phyloP scores from a whole-genome alignment of 2,888 invertebrate genomes.

The Pristionchus fissidentatus region DNA sequence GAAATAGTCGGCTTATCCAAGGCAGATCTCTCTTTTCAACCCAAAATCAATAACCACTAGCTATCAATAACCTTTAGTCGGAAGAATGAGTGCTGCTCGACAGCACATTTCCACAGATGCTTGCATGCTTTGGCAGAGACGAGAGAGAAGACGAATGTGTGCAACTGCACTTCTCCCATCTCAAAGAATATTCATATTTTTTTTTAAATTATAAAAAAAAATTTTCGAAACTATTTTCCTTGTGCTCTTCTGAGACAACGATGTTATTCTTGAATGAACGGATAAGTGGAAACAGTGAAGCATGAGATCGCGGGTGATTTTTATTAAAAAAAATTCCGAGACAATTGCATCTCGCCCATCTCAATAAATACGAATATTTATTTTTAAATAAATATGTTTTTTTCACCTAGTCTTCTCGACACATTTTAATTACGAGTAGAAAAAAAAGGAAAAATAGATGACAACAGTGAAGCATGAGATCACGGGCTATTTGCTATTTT shows the following conservation, averaged over 20 bases:
- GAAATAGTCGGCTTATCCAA: too few species aligned
- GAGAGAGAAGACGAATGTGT: slow-evolving; percentile 95
- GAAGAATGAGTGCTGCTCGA: slow-evolving; percentile 99
- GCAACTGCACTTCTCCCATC: slow-evolving; percentile 84
- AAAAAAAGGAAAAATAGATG: background rate
- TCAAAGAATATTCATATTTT: background rate
- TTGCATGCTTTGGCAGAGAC: slow-evolving; percentile 98
- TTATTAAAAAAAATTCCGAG: too few species aligned
- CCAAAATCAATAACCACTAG: slow-evolving; percentile 78
- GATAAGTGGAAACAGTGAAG: too few species aligned
- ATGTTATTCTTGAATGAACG: too few species aligned
- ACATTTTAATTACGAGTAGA: background rate
- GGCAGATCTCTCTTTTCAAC: too few species aligned
- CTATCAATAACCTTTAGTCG: slow-evolving; percentile 82
- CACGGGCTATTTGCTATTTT: background rate
- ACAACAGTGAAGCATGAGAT: background rate
- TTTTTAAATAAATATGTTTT: background rate
- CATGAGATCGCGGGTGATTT: too few species aligned
- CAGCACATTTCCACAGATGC: slow-evolving; percentile 99
- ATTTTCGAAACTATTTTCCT: too few species aligned
- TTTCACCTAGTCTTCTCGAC: background rate
- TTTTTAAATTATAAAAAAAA: background rate
- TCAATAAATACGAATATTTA: too few species aligned
- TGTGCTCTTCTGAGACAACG: too few species aligned
- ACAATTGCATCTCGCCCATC: too few species aligned